phyloP scores from a whole-genome alignment of 2,888 invertebrate species.

The Oxyscelio sp. region DNA sequence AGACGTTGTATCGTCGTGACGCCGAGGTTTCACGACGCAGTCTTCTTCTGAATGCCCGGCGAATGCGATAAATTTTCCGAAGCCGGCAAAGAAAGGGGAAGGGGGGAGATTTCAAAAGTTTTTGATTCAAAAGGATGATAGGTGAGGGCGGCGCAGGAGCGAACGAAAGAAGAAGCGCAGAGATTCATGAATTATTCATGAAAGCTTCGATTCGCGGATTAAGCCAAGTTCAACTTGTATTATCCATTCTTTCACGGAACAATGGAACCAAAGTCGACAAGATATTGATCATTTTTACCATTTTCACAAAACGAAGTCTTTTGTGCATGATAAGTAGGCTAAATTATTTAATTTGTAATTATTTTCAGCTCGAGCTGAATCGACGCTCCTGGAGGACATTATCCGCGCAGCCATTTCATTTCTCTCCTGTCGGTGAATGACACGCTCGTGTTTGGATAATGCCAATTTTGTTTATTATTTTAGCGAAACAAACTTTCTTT shows the following conservation, averaged over 20 bases:
- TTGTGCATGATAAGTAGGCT: constrained; percentile 70
- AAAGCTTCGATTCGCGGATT: constrained; percentile 88
- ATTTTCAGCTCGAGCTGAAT: constrained; percentile 45
- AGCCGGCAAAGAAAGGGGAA: constrained; percentile 66
- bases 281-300: constrained; percentile 74
- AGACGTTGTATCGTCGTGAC: constrained; percentile 73
- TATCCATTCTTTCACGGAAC: constrained; percentile 81
- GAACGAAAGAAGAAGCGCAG: constrained; percentile 74
- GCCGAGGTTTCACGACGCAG: constrained; percentile 61
- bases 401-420: constrained; percentile 19
- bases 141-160: constrained; percentile 74
- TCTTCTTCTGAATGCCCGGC: constrained; percentile 79
- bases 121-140: constrained; percentile 84
- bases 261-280: constrained; percentile 69
- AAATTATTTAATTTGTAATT: constrained; percentile 72
- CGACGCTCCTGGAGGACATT: constrained; percentile 31
- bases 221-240: constrained; percentile 83
- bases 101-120: constrained; percentile 84
- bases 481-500: constrained; percentile 24
- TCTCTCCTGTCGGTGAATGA: constrained; percentile 53
- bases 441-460: constrained; percentile 53
- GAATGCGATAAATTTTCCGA: constrained; percentile 86
- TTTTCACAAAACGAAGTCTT: constrained; percentile 72
- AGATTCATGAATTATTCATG: constrained; percentile 87
- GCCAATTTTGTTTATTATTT: constrained; percentile 37